Evolutionary conservation across 2,797 vertebrate species (phyloP).

Genomic region (Columba guinea): DNA sequence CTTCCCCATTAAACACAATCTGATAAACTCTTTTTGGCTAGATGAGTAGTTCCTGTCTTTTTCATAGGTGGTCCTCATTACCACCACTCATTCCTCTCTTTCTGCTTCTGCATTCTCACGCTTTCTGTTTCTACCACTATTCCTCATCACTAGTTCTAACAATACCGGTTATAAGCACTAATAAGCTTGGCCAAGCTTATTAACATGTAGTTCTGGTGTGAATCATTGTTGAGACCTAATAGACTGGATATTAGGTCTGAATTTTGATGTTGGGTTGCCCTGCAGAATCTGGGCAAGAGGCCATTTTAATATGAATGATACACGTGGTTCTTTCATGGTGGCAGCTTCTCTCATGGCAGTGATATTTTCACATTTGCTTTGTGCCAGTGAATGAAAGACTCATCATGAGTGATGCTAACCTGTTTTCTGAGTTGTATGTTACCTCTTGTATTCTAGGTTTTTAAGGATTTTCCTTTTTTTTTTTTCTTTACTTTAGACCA

Average conservation of each 20-base stretch:
- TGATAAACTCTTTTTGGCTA: background rate
- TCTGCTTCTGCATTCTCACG: background rate
- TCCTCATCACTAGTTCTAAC: background rate
- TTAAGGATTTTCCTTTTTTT: background rate
- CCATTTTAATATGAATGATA: background rate
- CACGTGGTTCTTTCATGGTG: background rate
- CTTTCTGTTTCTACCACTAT: background rate
- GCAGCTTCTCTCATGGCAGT: background rate
- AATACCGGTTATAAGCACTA: background rate
- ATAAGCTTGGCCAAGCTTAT: constrained; percentile 3
- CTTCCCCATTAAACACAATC: background rate
- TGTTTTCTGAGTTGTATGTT: background rate
- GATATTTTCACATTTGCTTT: background rate
- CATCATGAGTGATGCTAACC: background rate
- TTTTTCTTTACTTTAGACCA: constrained; percentile 78
- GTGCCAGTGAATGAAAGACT: background rate
- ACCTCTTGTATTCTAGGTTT: background rate
- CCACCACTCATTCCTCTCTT: background rate
- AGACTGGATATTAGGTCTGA: background rate
- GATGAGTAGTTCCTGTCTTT: background rate
- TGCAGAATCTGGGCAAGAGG: background rate
- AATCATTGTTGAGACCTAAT: background rate
- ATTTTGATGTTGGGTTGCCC: background rate
- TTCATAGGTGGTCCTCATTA: background rate
- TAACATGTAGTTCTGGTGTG: background rate